Conservation (phyloP, 2,888 invertebrate species). For the Apoda limacodes region DNA sequence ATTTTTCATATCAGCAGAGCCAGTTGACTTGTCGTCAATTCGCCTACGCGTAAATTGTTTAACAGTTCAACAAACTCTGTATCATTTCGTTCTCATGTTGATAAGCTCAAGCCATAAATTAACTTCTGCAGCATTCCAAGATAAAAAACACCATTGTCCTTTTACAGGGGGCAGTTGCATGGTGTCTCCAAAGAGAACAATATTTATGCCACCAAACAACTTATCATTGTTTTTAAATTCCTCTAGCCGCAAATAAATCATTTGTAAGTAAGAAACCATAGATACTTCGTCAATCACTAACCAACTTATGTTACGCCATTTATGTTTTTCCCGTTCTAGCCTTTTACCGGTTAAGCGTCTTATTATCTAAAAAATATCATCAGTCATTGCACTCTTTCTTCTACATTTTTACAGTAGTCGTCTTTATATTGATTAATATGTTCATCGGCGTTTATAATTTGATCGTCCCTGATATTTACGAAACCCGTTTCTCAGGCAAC, state of each 20-base stretch:
- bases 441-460: too few species aligned
- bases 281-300: slow-evolving; percentile 25
- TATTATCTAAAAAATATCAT: too few species aligned
- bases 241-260: slow-evolving; percentile 20
- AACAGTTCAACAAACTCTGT: slow-evolving; percentile 19
- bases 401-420: too few species aligned
- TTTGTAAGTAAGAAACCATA: slow-evolving; percentile 25
- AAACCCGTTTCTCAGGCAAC: too few species aligned
- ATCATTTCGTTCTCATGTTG: slow-evolving; percentile 25
- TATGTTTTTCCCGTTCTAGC: slow-evolving; percentile 20
- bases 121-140: slow-evolving; percentile 19
- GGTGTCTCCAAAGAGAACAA: slow-evolving; percentile 25
- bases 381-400: too few species aligned
- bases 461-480: too few species aligned
- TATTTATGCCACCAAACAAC: slow-evolving; percentile 18
- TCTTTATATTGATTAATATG: too few species aligned
- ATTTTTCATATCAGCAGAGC: too few species aligned
- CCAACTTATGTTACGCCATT: slow-evolving; percentile 24
- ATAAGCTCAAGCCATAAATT: slow-evolving; percentile 21
- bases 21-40: slow-evolving; percentile 20
- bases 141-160: slow-evolving; percentile 22
- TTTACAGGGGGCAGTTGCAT: slow-evolving; percentile 26
- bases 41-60: slow-evolving; percentile 21
- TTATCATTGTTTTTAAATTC: slow-evolving; percentile 18
- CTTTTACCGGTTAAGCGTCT: slow-evolving; percentile 16